These are phyloP conservation scores for Tetrao urogallus DNA, from an alignment of 2,113 vertebrate genomes.

Conservation along the genomic window DNA sequence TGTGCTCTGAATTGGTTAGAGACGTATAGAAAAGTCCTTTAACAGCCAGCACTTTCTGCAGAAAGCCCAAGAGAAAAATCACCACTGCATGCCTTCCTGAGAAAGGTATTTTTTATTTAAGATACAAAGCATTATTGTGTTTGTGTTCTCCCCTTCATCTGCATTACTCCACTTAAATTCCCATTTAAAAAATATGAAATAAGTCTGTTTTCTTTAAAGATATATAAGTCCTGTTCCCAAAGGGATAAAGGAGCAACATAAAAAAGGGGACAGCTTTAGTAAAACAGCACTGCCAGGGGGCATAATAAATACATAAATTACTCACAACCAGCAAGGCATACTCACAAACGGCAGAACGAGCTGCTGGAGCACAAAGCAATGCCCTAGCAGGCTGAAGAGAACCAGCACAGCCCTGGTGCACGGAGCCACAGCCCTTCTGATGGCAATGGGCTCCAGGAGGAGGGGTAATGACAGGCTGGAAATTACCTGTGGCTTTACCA, in stretches of 20 bases:
- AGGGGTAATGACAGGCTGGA: not conserved
- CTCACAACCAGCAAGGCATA: conserved; percentile 33
- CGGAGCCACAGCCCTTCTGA: not conserved
- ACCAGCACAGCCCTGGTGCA: not conserved
- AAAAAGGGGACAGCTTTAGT: conserved; percentile 50
- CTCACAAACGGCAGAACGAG: not conserved
- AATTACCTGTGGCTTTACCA: not conserved
- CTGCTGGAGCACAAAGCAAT: not conserved
- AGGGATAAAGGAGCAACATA: conserved; percentile 38
- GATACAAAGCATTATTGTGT: conserved; percentile 28
- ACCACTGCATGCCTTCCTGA: not conserved
- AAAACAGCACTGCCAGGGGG: conserved; percentile 59
- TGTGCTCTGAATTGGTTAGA: conserved; percentile 35
- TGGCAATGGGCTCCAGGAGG: not conserved
- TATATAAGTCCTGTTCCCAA: conserved; percentile 33
- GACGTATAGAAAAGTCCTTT: conserved; percentile 14
- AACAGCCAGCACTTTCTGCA: not conserved
- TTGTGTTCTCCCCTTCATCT: conserved; percentile 56
- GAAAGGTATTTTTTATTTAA: conserved; percentile 51
- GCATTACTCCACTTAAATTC: conserved; percentile 64
- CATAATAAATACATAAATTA: conserved; percentile 65
- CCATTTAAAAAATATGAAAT: conserved; percentile 60
- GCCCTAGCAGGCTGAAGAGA: not conserved
- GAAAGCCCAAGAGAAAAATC: conserved; percentile 27
- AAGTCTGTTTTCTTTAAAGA: conserved; percentile 58